Conservation (phyloP, 2,113 vertebrate genomes). For the Sylvilagus bachmani region DNA sequence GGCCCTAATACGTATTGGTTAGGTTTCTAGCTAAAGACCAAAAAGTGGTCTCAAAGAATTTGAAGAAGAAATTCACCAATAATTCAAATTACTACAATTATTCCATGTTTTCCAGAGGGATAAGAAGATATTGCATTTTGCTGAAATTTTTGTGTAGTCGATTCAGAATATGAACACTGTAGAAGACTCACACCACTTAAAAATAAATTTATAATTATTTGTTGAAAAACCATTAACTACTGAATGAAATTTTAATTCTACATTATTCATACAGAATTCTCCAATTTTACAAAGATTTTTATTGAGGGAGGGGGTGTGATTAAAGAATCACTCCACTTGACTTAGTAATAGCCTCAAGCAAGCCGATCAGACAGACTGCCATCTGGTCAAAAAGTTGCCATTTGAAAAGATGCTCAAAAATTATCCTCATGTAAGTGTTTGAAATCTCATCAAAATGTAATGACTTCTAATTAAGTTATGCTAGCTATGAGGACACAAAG, state of each 20-base stretch:
- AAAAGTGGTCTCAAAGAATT: not conserved
- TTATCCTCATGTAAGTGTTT: slow-evolving; percentile 41
- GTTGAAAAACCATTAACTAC: not conserved
- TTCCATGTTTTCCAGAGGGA: not conserved
- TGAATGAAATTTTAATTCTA: slow-evolving; percentile 16
- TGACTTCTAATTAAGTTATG: slow-evolving; percentile 59
- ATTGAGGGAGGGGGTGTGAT: not conserved
- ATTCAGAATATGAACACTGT: slow-evolving; percentile 36
- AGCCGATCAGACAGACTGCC: slow-evolving; percentile 60
- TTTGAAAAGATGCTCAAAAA: slow-evolving; percentile 69
- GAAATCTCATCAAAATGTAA: slow-evolving; percentile 63
- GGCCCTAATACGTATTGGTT: not conserved
- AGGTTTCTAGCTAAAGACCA: slow-evolving; percentile 15
- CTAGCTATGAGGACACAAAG: slow-evolving; percentile 55
- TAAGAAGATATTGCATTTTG: not conserved
- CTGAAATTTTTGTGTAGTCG: not conserved
- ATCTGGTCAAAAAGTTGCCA: slow-evolving; percentile 64
- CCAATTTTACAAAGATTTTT: slow-evolving; percentile 9
- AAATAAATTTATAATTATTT: slow-evolving; percentile 16
- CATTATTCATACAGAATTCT: not conserved
- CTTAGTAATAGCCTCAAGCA: slow-evolving; percentile 30
- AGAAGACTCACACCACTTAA: not conserved
- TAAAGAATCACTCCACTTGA: slow-evolving; percentile 56
- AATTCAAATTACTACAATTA: not conserved
- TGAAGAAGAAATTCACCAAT: slow-evolving; percentile 41